A percentile compares a stretch with the other conserved stretches of the same genome.
These are phyloP conservation scores for Melanerpes aurifrons DNA, from an alignment of 2,113 vertebrate species.

Conservation along the genomic window DNA sequence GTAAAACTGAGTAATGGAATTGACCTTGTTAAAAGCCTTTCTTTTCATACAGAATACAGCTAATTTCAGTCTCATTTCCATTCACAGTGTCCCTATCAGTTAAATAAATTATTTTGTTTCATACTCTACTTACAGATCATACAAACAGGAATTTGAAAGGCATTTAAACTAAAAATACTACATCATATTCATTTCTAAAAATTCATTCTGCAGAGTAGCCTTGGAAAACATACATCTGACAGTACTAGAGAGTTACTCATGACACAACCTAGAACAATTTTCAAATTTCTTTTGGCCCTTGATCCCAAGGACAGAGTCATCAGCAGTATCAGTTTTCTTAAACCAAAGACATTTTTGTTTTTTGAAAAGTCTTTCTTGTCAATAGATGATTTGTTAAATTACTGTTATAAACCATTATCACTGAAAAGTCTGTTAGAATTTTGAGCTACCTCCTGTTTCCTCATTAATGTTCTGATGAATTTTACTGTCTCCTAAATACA, in stretches of 20 bases:
- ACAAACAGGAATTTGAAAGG: constrained; percentile 8
- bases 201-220: background rate
- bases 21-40: background rate
- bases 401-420: background rate
- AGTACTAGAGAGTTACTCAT: background rate
- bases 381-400: background rate
- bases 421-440: background rate
- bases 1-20: background rate
- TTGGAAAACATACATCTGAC: background rate
- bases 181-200: background rate
- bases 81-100: background rate
- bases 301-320: background rate
- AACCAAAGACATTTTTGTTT: background rate
- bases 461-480: background rate
- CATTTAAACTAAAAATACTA: background rate
- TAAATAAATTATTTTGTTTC: background rate
- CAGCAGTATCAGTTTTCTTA: background rate
- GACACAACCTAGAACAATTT: background rate
- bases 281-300: background rate
- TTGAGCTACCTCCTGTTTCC: background rate
- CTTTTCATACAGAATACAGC: background rate
- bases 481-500: background rate
- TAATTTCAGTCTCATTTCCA: background rate
- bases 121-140: background rate
- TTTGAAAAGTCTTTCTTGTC: background rate